These are phyloP conservation scores for Drosophila borborema DNA, from an alignment of 2,888 invertebrate species.

Conservation along the genomic window DNA sequence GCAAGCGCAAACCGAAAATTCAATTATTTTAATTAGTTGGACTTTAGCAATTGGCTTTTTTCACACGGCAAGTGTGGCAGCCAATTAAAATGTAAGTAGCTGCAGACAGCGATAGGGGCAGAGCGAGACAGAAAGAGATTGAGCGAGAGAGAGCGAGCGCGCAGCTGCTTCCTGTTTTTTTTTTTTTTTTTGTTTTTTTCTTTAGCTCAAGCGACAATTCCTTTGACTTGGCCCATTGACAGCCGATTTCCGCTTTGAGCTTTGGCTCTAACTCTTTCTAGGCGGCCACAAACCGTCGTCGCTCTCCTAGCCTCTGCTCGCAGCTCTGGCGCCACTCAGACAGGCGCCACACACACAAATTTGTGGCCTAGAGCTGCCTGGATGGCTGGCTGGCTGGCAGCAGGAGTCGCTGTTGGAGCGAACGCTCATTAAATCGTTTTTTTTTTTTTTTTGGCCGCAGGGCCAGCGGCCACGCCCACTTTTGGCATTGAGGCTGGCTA, in stretches of 20 bases:
- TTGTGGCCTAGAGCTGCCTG: conserved; percentile 49
- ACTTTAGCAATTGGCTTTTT: conserved; percentile 53
- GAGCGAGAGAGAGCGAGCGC: not conserved
- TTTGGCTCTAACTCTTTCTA: conserved; percentile 2
- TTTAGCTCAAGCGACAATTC: conserved; percentile 49
- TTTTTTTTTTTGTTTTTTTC: too few relatives aligned
- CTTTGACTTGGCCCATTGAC: conserved; percentile 62
- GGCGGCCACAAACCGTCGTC: not conserved
- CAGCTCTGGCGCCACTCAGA: conserved; percentile 57
- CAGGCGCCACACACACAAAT: conserved; percentile 76
- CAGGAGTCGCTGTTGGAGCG: conserved; percentile 51
- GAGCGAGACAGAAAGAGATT: not conserved
- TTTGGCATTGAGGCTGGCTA: conserved; percentile 42
- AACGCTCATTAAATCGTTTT: conserved; percentile 68
- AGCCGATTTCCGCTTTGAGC: conserved; percentile 69
- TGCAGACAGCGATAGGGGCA: conserved; percentile 10
- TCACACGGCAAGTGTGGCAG: conserved; percentile 45
- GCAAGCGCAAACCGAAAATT: conserved; percentile 41
- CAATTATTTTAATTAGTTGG: conserved; percentile 75
- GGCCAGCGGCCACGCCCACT: conserved; percentile 70
- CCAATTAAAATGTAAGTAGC: conserved; percentile 57
- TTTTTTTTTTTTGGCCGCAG: conserved; percentile 21
- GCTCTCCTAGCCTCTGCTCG: not conserved
- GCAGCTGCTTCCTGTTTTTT: conserved; percentile 47
- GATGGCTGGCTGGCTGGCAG: conserved; percentile 3